Evolutionary conservation across 2,888 invertebrate species (phyloP), one percentile per base, ranked within the genome.

Genomic region (Luperina nickerlii): DNA sequence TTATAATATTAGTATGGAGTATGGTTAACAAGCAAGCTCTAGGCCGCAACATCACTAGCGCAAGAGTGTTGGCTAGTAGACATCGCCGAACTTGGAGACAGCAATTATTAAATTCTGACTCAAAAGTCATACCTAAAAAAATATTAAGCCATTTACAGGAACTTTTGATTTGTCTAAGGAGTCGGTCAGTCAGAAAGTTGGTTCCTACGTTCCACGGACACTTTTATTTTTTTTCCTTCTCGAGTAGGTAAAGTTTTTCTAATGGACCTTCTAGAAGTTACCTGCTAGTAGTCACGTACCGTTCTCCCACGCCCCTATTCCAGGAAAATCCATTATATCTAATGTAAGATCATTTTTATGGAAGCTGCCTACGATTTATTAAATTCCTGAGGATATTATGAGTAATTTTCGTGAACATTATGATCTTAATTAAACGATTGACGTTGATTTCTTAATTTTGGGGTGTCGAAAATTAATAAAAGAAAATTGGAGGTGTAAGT

Each of bases 321-420:
- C 63, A 54, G 15, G 79, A 78, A 85, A 51, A 79, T 72, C 79
- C 82, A 77, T 79, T 77, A 70, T 71, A 79, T 77, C 57, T 69
- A 79, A 79, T 42, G 76, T 78, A 75, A 78, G 74, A 78, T 79
- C 77, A 69, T 76, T 75, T 82, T 71, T 51, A 42, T 80, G 57
- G 72, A 78, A 81, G 66, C 71, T 74, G 73, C 67, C 27, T 71
- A 65, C 82, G 45, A 70, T 82, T 85, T 72, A 79, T 79, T 74
- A 72, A 81, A 78, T 78, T 85, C 65, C 32, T 42, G 67, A 69
- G 48, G 66, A 82, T 11, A 66, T 78, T 27, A 3, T 32, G n/a
- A 74, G 62, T 71, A 76, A 71, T 78, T 72, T n/a, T 57, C 27
- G 38, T 54, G 11, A 27, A 62, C 1, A 60, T 71, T 45, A 66